A percentile compares a stretch with the other conserved stretches of the same genome.
Conservation (phyloP, 1,140 invertebrate genomes). For the Leptinotarsa lineolata region DNA sequence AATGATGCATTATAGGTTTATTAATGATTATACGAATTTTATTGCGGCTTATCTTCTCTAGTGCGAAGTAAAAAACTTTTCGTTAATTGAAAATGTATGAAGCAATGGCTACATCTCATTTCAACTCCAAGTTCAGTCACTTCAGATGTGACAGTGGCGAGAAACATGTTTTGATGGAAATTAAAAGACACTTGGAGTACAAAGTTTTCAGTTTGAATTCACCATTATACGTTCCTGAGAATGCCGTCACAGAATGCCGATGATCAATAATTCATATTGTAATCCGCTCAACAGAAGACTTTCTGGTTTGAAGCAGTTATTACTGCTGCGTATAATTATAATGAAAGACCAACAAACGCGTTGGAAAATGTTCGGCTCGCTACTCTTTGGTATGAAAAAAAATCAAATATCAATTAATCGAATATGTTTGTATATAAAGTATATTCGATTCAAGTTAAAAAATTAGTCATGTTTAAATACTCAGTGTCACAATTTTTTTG, state of each 20-base stretch:
- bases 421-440: neutral
- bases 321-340: no score
- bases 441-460: no score
- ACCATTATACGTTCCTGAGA: neutral
- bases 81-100: neutral
- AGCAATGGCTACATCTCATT: neutral
- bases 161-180: neutral
- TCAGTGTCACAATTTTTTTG: no score
- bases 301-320: no score
- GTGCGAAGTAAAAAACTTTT: neutral
- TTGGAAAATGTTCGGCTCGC: neutral
- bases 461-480: no score
- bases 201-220: neutral
- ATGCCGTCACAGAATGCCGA: no score
- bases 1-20: no score
- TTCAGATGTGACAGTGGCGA: neutral
- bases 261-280: no score
- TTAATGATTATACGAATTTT: no score
- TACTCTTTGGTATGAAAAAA: neutral
- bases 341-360: neutral
- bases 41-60: no score
- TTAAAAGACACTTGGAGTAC: neutral
- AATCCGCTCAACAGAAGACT: no score
- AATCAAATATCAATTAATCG: neutral
- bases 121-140: neutral